Base-by-base conservation (phyloP, 2,797 vertebrate species). In the Sebastes diploproa region DNA sequence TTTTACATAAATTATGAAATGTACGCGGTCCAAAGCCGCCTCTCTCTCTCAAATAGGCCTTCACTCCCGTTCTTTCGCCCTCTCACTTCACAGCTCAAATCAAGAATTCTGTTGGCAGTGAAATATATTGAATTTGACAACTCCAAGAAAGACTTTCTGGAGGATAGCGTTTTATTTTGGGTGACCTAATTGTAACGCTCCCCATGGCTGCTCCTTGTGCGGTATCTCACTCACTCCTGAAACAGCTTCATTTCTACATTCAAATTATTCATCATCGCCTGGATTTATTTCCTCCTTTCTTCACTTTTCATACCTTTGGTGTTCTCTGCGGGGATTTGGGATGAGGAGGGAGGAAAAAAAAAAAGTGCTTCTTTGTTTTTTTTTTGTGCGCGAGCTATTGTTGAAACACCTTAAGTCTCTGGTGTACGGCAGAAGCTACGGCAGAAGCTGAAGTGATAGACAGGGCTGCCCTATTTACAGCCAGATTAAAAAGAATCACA, bases 401-500 rank as follows among this genome's bases (percentile, higher is more conserved):
- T 95, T 96, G 95, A 96, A 95, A 95, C 94, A 96, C 95, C 95
- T 96, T 95, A 95, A 95, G 94, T 96, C 95, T 95, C 96, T 94
- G 91, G 95, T 95, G 95, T 94, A 86, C 71, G 82, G 92, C 84
- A 91, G 91, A 85, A 92, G 73, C 86, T 94, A 86, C 71, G 82
- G 92, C 84, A 91, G 91, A 85, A 92, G 73, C 86, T 81, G 91
- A 90, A 93, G 94, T 94, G 95, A 96, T 95, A 95, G 94, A 96
- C 95, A 95, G 90, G 93, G 92, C 92, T 96, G 95, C 94, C 95
- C 95, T 96, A 96, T 95, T 96, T 96, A 96, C 93, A 94, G 92
- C 94, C 94, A 94, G 92, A 95, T 95, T 96, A 95, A 96, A 95
- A 95, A 93, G 93, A 95, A 94, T 94, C 94, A 91, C 91, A 93